Conservation (phyloP, 2,888 invertebrate species). For the Drosophila fungiperda region DNA sequence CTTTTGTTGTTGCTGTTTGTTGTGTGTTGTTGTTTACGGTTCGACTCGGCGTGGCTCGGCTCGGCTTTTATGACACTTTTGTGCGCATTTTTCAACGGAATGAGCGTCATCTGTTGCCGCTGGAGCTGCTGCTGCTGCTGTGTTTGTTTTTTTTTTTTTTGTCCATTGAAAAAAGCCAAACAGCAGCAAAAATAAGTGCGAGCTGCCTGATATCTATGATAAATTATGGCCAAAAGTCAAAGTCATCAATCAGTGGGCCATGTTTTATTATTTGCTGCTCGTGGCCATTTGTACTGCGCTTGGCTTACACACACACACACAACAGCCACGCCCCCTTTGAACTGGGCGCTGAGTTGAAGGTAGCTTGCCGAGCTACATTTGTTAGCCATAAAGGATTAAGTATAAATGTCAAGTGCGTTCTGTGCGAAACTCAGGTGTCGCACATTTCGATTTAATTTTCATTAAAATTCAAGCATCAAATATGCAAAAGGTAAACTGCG, state of each 20-base stretch:
- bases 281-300: constrained; percentile 55
- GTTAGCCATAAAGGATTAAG: constrained; percentile 69
- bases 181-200: constrained; percentile 41
- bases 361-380: constrained; percentile 13
- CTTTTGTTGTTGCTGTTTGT: background rate
- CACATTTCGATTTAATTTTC: constrained; percentile 90
- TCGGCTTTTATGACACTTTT: constrained; percentile 75
- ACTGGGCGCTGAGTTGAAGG: no score
- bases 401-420: constrained; percentile 66
- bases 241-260: constrained; percentile 76
- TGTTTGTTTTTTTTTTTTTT: constrained; percentile 6
- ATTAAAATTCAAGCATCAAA: constrained; percentile 83
- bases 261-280: constrained; percentile 78
- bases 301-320: constrained; percentile 13
- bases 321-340: background rate
- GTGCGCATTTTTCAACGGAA: constrained; percentile 75
- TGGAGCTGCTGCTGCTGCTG: constrained; percentile 27
- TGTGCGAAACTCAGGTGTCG: constrained; percentile 66
- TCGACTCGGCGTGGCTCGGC: constrained; percentile 36
- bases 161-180: constrained; percentile 59
- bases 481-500: constrained; percentile 80
- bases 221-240: constrained; percentile 81
- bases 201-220: constrained; percentile 71
- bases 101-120: constrained; percentile 79
- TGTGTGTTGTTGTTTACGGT: constrained; percentile 6